phyloP scores from a whole-genome alignment of 2,113 vertebrate genomes.

The Scytalopus superciliaris region DNA sequence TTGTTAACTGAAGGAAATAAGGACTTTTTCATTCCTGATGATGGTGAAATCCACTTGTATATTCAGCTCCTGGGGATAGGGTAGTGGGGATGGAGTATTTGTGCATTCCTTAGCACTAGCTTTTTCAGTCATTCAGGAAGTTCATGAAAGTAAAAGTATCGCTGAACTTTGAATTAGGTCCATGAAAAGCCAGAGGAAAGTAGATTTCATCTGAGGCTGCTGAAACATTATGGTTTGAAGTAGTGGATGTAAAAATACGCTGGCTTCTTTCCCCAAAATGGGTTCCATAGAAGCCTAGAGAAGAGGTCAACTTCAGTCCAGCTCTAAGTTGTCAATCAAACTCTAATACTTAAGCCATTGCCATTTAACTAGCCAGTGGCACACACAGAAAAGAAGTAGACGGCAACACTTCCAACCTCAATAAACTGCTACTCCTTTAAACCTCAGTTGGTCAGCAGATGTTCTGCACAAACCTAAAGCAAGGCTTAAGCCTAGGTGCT shows the following conservation, averaged over 20 bases:
- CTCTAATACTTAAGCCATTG: background rate
- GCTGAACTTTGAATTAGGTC: background rate
- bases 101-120: background rate
- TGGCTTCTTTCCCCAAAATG: fast-evolving
- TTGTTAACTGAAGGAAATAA: background rate
- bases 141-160: background rate
- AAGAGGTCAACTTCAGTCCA: background rate
- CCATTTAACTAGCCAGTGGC: background rate
- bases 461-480: background rate
- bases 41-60: background rate
- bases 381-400: background rate
- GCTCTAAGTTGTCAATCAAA: background rate
- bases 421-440: background rate
- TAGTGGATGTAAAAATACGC: background rate
- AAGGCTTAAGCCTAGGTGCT: background rate
- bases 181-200: background rate
- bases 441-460: background rate
- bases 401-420: background rate
- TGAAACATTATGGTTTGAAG: background rate
- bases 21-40: background rate
- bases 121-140: background rate
- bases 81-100: background rate
- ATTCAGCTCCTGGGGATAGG: background rate
- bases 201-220: background rate
- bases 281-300: background rate